Base-by-base conservation (phyloP, 2,888 invertebrate genomes). In the Poecilobothrus nobilitatus region DNA sequence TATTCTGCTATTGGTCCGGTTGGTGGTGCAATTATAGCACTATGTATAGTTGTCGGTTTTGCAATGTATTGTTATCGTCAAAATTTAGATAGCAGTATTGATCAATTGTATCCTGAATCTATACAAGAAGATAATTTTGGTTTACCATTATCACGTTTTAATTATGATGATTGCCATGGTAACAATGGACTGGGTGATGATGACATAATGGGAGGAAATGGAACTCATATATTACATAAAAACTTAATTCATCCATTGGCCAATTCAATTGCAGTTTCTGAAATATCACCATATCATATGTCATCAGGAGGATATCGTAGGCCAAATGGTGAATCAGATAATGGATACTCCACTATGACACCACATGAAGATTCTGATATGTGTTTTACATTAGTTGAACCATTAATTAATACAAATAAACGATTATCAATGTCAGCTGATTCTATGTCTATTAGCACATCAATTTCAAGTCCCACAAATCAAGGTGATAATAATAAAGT, bases 331-430 rank as follows among this genome's bases (percentile, higher is more conserved):
- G 81, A 81, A 72, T 94, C 93, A n/a, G 96, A 96, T 83, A 94
- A 95, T 78, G 96, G 96, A 2, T 96, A 96, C 81, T 94, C 94
- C 4, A 94, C 94, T 0, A 94, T 94, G 94, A 94, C 94, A 1
- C 93, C 92, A 1, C 93, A 94, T 75, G 94, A 94, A 76, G 94
- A 94, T 77, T 93, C 93, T 76, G 93, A 94, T 78, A 88, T 91
- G 73, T 90, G 90, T 10, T 89, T 91, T 74, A 90, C 89, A 22
- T 84, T 88, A 10, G 86, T 88, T 66, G 89, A 89, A 75, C 87
- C 89, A 0, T 83, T 86, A 61, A 81, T 89, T 71, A 80, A 84
- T 68, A 79, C 83, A 66, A 84, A 85, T 70, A 84, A 81, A 73
- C 75, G 81, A 15, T 76, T 74, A 79, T 86, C 81, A 76, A 86